Percentiles rank a stretch among this genome's conserved stretches.
Evolutionary conservation across 2,797 vertebrate species (phyloP).

Genomic region (Crypturellus tataupa): DNA sequence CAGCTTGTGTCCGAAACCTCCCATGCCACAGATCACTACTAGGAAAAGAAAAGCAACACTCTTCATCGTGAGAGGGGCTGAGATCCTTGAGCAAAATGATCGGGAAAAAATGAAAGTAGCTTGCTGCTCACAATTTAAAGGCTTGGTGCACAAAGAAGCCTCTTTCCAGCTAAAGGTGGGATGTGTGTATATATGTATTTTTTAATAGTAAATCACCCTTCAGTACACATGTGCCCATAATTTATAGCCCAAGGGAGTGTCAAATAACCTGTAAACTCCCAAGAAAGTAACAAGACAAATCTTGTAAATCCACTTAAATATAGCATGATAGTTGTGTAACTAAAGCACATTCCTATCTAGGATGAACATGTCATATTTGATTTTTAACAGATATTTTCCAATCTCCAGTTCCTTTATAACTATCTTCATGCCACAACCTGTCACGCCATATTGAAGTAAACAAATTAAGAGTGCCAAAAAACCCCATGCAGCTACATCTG

Average conservation of each 20-base stretch:
- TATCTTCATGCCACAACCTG: slow-evolving; percentile 19
- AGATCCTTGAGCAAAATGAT: neutral
- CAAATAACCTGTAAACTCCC: slow-evolving; percentile 45
- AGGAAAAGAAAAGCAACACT: slow-evolving; percentile 72
- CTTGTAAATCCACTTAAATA: slow-evolving; percentile 62
- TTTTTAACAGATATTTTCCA: slow-evolving; percentile 57
- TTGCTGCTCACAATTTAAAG: slow-evolving; percentile 78
- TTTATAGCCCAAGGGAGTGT: slow-evolving; percentile 50
- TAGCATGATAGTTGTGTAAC: slow-evolving; percentile 36
- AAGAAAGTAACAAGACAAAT: slow-evolving; percentile 66
- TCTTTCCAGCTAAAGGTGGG: slow-evolving; percentile 64
- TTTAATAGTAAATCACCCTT: slow-evolving; percentile 51
- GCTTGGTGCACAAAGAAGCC: slow-evolving; percentile 70
- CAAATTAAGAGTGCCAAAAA: neutral
- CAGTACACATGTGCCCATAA: slow-evolving; percentile 42
- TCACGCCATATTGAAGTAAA: neutral
- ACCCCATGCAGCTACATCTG: neutral
- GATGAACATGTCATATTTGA: slow-evolving; percentile 57
- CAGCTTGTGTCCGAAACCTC: slow-evolving; percentile 75
- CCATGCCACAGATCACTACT: slow-evolving; percentile 76
- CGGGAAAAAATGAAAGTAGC: neutral
- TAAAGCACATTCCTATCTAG: slow-evolving; percentile 16
- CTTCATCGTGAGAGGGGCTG: slow-evolving; percentile 78
- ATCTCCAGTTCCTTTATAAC: slow-evolving; percentile 30
- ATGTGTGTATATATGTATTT: neutral